These are phyloP conservation scores for Chrysomela aeneicollis DNA, from an alignment of 2,888 invertebrate species.

Conservation along the genomic window DNA sequence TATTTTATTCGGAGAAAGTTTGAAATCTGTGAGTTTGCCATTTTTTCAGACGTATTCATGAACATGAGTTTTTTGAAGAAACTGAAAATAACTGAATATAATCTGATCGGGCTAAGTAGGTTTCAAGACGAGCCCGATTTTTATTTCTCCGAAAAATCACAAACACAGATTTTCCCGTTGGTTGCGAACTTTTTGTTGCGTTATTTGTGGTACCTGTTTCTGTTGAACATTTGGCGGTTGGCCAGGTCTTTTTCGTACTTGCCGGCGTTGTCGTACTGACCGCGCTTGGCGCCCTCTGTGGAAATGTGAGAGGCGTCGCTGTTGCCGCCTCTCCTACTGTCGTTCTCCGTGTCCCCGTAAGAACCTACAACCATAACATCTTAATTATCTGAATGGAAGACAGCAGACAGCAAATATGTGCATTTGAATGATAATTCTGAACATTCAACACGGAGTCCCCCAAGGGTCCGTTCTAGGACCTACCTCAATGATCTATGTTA, in stretches of 20 bases:
- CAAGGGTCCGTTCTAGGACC: not conserved
- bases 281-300: slow-evolving; percentile 51
- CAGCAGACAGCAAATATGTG: not conserved
- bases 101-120: no score
- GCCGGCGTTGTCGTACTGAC: slow-evolving; percentile 54
- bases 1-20: no score
- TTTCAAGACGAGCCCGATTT: no score
- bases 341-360: slow-evolving; percentile 50
- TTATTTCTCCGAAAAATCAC: no score
- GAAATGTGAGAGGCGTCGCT: slow-evolving; percentile 48
- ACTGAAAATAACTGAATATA: no score
- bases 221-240: slow-evolving; percentile 51
- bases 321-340: slow-evolving; percentile 49
- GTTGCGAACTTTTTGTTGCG: no score
- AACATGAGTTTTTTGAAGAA: no score
- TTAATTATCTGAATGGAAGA: not conserved
- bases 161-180: no score
- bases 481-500: not conserved
- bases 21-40: no score
- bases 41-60: no score
- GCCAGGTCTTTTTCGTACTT: slow-evolving; percentile 51
- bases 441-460: not conserved
- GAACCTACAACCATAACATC: slow-evolving; percentile 32
- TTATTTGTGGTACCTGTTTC: slow-evolving; percentile 54
- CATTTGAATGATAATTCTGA: not conserved